These are phyloP conservation scores for Chaetophractus vellerosus DNA, from an alignment of 2,797 vertebrate genomes.

Conservation along the genomic window DNA sequence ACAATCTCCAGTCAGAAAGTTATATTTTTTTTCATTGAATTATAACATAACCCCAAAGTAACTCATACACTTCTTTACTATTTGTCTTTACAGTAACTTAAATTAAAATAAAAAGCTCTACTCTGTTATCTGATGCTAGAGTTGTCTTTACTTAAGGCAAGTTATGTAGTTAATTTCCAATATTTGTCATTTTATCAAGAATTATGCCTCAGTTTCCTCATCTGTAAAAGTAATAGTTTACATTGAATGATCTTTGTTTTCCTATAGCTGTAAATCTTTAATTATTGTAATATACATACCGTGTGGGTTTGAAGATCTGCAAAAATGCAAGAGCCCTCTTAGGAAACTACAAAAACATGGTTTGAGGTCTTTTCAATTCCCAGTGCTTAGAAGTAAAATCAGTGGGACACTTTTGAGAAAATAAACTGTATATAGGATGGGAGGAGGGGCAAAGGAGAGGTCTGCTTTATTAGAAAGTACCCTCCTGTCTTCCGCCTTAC, in stretches of 20 bases:
- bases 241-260: background rate
- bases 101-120: background rate
- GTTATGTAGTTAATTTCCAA: background rate
- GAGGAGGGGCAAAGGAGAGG: background rate
- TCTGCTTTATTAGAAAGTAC: background rate
- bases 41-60: background rate
- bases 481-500: background rate
- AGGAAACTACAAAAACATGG: background rate
- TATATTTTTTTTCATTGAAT: background rate
- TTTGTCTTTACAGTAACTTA: background rate
- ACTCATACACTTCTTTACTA: background rate
- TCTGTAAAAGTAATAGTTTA: background rate
- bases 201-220: background rate
- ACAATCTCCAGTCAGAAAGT: slow-evolving; percentile 28
- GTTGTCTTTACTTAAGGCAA: background rate
- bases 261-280: background rate
- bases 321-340: background rate
- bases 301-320: background rate
- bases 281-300: background rate
- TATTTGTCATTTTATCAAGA: slow-evolving; percentile 27
- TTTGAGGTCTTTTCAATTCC: background rate
- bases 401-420: background rate
- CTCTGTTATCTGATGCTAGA: background rate
- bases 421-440: too few species aligned
- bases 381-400: slow-evolving; percentile 8